A percentile compares a stretch with the other conserved stretches of the same genome.
Conservation (phyloP, 2,113 vertebrate genomes). For the Serinus canaria region DNA sequence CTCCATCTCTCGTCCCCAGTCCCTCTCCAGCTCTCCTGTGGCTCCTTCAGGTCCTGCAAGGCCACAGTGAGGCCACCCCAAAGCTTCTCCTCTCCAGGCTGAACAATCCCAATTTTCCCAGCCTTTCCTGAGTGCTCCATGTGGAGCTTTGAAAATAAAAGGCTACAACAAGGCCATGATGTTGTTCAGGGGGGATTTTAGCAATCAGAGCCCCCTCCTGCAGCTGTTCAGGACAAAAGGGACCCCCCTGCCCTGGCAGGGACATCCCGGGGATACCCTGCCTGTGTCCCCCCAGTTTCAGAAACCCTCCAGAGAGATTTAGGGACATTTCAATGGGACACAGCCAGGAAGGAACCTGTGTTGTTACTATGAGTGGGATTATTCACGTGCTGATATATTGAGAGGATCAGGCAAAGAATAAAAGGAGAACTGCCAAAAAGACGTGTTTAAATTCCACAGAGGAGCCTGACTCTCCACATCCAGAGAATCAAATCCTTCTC, state of each 20-base stretch:
- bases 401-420: background rate
- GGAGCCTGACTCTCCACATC: background rate
- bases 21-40: accelerated
- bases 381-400: background rate
- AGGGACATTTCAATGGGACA: background rate
- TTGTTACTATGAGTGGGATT: background rate
- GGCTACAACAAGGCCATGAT: background rate
- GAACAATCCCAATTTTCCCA: too few relatives aligned
- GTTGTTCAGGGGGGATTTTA: background rate
- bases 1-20: accelerated
- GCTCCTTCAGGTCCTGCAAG: background rate
- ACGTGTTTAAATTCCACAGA: background rate
- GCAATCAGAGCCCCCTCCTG: background rate
- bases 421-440: background rate
- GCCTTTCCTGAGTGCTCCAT: background rate
- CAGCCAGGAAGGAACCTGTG: background rate
- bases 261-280: background rate
- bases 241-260: background rate
- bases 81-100: too few relatives aligned
- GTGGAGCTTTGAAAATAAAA: background rate
- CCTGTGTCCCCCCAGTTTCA: background rate
- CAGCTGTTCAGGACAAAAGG: background rate
- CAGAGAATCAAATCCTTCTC: background rate
- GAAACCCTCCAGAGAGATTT: background rate
- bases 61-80: too few relatives aligned